These are phyloP conservation scores for Liopterus haemorrhoidalis DNA, from an alignment of 2,888 invertebrate species.

Conservation along the genomic window DNA sequence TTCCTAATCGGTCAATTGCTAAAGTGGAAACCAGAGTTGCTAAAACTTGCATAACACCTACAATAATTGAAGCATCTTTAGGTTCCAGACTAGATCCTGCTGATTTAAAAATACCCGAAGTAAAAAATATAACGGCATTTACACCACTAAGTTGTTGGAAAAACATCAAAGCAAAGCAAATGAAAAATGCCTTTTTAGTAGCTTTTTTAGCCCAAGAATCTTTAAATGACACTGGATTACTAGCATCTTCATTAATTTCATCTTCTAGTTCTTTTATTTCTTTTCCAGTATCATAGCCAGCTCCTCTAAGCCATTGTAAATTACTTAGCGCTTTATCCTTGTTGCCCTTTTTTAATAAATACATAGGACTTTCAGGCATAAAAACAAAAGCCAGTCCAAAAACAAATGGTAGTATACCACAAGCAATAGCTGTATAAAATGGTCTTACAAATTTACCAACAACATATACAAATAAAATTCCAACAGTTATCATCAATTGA, in stretches of 20 bases:
- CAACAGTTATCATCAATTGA: conserved; percentile 78
- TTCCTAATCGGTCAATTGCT: conserved; percentile 74
- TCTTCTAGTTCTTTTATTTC: conserved; percentile 60
- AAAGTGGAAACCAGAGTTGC: conserved; percentile 69
- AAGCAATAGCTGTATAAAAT: conserved; percentile 57
- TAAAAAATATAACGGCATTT: conserved; percentile 78
- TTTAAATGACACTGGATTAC: conserved; percentile 52
- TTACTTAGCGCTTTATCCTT: conserved; percentile 62
- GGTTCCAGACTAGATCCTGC: conserved; percentile 57
- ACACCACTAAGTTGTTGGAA: conserved; percentile 85
- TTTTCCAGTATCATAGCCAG: conserved; percentile 57
- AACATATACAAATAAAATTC: conserved; percentile 72
- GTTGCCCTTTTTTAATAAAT: conserved; percentile 58
- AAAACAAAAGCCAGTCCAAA: conserved; percentile 68
- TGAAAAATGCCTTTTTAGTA: conserved; percentile 60
- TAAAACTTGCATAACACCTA: conserved; percentile 76
- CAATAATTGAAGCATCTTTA: conserved; percentile 64
- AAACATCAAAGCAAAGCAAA: conserved; percentile 76
- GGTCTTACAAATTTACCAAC: conserved; percentile 58
- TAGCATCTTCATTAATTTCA: conserved; percentile 50
- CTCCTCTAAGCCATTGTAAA: conserved; percentile 68
- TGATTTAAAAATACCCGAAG: conserved; percentile 64
- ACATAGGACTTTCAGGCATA: conserved; percentile 84
- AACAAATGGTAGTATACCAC: conserved; percentile 60
- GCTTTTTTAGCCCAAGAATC: conserved; percentile 56